Percentiles rank a stretch among this genome's conserved stretches.
phyloP scores from a whole-genome alignment of 2,797 vertebrate species.

The Paedocypris micromegethes region DNA sequence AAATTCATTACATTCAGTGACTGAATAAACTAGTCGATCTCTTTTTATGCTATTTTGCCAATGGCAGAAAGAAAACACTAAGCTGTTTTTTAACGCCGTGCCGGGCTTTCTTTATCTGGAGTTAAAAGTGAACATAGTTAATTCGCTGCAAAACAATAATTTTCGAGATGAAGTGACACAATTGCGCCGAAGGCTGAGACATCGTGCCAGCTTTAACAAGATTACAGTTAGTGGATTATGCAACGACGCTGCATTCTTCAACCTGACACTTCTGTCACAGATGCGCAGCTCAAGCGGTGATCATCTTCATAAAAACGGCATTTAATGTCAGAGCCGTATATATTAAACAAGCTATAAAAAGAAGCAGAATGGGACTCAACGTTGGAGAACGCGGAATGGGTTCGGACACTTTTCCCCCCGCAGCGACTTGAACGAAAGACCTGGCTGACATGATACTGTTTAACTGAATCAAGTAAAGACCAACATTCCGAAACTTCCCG shows the following conservation, averaged over 20 bases:
- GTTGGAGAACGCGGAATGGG: constrained; percentile 6
- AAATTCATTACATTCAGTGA: too few species aligned
- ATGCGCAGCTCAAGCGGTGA: constrained; percentile 17
- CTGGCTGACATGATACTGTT: constrained; percentile 19
- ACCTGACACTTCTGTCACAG: constrained; percentile 29
- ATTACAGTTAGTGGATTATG: constrained; percentile 29
- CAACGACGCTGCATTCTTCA: constrained; percentile 14
- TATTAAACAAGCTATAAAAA: constrained; percentile 24
- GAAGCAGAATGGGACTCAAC: constrained; percentile 15
- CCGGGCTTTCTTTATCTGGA: neutral
- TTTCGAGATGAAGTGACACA: constrained; percentile 1
- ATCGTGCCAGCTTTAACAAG: constrained; percentile 25
- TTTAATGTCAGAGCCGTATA: constrained; percentile 17
- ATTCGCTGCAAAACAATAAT: constrained; percentile 15
- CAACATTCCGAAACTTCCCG: neutral
- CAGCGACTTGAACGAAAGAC: constrained; percentile 1
- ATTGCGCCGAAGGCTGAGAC: constrained; percentile 21
- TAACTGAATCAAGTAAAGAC: constrained; percentile 21
- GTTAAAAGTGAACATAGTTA: neutral
- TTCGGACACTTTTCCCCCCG: constrained; percentile 2
- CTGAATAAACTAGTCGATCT: too few species aligned
- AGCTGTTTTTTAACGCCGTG: too few species aligned
- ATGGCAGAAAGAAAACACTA: too few species aligned
- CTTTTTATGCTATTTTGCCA: too few species aligned
- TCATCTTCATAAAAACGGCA: constrained; percentile 23